A percentile compares a stretch with the other conserved stretches of the same genome.
These are phyloP conservation scores for Tricholaema leucomelas DNA, from an alignment of 2,113 vertebrate species.

Conservation along the genomic window DNA sequence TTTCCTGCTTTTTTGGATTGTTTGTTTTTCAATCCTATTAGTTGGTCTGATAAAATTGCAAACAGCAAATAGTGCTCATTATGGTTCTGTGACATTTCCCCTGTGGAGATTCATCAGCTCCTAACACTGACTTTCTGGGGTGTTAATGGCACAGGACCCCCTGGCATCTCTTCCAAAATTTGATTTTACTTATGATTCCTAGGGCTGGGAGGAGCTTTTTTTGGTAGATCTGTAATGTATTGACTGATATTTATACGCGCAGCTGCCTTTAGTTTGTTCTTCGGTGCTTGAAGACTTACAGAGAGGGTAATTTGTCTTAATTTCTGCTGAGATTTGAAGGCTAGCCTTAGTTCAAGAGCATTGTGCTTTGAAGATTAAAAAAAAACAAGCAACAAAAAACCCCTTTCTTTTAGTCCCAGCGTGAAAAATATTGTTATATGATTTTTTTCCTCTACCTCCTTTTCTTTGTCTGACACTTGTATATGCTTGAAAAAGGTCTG, in stretches of 20 bases:
- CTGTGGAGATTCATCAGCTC: not conserved
- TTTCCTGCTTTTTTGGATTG: not conserved
- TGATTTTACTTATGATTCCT: not conserved
- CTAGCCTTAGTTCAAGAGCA: not conserved
- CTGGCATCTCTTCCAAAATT: not conserved
- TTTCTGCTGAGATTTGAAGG: not conserved
- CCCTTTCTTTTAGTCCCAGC: not conserved
- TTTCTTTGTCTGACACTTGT: not conserved
- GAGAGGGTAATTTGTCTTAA: not conserved
- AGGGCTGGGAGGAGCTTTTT: not conserved
- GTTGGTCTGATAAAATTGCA: not conserved
- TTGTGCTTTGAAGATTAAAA: not conserved
- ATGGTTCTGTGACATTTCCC: not conserved
- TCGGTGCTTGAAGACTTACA: not conserved
- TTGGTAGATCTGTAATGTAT: not conserved
- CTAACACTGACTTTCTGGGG: not conserved
- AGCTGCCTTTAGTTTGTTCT: not conserved
- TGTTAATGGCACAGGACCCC: fast-evolving
- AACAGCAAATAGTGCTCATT: fast-evolving
- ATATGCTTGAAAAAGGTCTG: not conserved
- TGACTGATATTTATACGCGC: not conserved
- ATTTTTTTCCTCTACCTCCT: not conserved
- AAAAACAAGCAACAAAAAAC: not conserved
- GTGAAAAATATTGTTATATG: not conserved
- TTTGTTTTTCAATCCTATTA: not conserved